Conservation (phyloP, 2,888 invertebrate species). For the Cryptocephalus primarius region DNA sequence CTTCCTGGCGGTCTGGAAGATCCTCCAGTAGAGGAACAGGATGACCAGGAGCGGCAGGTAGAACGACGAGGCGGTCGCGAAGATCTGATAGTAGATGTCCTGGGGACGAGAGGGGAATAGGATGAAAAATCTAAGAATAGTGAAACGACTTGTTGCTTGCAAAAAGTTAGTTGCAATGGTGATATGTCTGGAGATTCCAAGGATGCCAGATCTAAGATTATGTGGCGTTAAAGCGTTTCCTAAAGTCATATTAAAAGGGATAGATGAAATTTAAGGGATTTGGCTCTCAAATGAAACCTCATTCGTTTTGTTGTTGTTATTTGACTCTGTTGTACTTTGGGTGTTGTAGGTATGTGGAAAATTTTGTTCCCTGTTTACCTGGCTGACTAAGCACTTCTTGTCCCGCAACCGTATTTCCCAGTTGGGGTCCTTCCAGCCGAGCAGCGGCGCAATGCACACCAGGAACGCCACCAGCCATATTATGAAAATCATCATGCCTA, state of each 20-base stretch:
- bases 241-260: too few relatives aligned
- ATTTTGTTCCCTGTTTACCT: conserved; percentile 35
- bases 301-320: too few relatives aligned
- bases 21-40: conserved; percentile 82
- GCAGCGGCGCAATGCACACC: conserved; percentile 77
- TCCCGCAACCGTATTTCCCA: conserved; percentile 51
- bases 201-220: too few relatives aligned
- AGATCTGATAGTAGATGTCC: conserved; percentile 74
- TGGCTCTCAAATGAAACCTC: too few relatives aligned
- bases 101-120: conserved; percentile 37
- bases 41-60: conserved; percentile 80
- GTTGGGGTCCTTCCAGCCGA: conserved; percentile 69
- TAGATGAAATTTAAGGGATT: too few relatives aligned
- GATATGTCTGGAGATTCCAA: too few relatives aligned
- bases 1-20: conserved; percentile 78
- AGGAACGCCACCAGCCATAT: conserved; percentile 77
- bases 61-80: conserved; percentile 84
- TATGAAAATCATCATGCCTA: conserved; percentile 70
- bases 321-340: too few relatives aligned
- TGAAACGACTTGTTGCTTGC: too few relatives aligned
- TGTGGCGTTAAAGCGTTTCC: too few relatives aligned
- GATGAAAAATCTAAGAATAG: too few relatives aligned
- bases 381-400: conserved; percentile 68
- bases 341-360: too few relatives aligned
- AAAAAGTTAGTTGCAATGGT: too few relatives aligned